Conservation (phyloP, 2,888 invertebrate species). For the Scelioninae gen. 2 region DNA sequence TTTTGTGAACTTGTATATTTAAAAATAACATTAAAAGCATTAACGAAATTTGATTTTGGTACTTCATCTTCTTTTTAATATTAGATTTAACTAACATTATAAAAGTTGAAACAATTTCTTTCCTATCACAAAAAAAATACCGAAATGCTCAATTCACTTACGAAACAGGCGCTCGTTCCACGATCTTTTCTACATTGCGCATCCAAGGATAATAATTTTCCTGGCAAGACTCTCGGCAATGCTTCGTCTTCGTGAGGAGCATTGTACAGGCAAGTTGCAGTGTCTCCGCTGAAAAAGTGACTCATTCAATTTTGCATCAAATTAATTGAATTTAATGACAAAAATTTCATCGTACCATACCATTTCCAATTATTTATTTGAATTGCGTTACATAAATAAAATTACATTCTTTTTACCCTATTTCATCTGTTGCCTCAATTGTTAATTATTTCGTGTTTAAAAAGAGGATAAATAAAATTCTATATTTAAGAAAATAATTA, state of each 20-base stretch:
- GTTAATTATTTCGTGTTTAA: too few relatives aligned
- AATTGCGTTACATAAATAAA: not conserved
- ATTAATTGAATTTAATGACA: slow-evolving; percentile 4
- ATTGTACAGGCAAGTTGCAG: slow-evolving; percentile 94
- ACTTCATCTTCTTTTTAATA: too few relatives aligned
- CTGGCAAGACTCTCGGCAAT: slow-evolving; percentile 90
- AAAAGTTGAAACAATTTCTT: too few relatives aligned
- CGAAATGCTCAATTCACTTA: slow-evolving; percentile 73
- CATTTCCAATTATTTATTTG: not conserved
- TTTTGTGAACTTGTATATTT: too few relatives aligned
- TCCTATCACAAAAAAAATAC: not conserved
- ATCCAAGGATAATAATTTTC: slow-evolving; percentile 90
- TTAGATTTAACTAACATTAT: too few relatives aligned
- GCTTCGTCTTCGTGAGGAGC: slow-evolving; percentile 95
- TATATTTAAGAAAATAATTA: too few relatives aligned
- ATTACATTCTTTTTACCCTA: too few relatives aligned
- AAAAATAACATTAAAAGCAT: too few relatives aligned
- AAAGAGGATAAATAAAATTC: too few relatives aligned
- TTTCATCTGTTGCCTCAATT: too few relatives aligned
- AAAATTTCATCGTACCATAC: slow-evolving; percentile 3
- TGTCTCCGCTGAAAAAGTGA: slow-evolving; percentile 86
- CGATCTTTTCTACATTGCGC: slow-evolving; percentile 95
- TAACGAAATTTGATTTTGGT: too few relatives aligned
- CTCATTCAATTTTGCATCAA: slow-evolving; percentile 18
- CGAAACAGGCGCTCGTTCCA: slow-evolving; percentile 90